Evolutionary conservation across 2,113 vertebrate genomes (phyloP).

Genomic region (Corythoichthys haematopterus): DNA sequence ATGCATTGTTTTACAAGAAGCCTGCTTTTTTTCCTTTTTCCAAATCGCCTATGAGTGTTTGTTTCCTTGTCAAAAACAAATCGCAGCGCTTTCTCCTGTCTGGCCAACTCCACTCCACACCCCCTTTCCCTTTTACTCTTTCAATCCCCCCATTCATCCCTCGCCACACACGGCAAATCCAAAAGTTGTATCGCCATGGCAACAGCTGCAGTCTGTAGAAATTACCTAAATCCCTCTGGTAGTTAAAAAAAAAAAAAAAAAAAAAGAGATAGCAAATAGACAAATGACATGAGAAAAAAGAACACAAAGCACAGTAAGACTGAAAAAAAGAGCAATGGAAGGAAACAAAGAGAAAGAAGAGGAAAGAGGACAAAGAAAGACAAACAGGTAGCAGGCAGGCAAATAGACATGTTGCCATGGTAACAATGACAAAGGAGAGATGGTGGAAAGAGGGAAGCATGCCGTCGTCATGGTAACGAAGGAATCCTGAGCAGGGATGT

Average conservation of each 20-base stretch:
- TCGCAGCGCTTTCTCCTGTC: conserved; percentile 9
- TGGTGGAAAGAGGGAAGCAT: conserved; percentile 54
- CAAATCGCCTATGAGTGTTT: background rate
- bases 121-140: conserved; percentile 24
- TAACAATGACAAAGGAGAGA: conserved; percentile 56
- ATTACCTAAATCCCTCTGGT: conserved; percentile 66
- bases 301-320: conserved; percentile 30
- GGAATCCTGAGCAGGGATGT: conserved; percentile 57
- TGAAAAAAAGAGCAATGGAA: conserved; percentile 31
- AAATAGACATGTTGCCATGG: conserved; percentile 66
- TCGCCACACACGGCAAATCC: conserved; percentile 57
- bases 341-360: conserved; percentile 28
- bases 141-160: conserved; percentile 58
- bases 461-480: conserved; percentile 71
- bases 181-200: conserved; percentile 76
- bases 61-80: conserved; percentile 1
- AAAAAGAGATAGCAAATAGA: conserved; percentile 48
- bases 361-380: conserved; percentile 27
- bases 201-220: conserved; percentile 74
- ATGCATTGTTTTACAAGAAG: conserved; percentile 4
- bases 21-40: background rate
- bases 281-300: conserved; percentile 19
- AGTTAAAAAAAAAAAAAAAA: conserved; percentile 21
- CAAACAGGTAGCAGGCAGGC: conserved; percentile 62
- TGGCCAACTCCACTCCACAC: background rate